Percentiles rank a stretch among this genome's conserved stretches.
Conservation (phyloP, 2,797 vertebrate species). For the Oreonectes daqikongensis region DNA sequence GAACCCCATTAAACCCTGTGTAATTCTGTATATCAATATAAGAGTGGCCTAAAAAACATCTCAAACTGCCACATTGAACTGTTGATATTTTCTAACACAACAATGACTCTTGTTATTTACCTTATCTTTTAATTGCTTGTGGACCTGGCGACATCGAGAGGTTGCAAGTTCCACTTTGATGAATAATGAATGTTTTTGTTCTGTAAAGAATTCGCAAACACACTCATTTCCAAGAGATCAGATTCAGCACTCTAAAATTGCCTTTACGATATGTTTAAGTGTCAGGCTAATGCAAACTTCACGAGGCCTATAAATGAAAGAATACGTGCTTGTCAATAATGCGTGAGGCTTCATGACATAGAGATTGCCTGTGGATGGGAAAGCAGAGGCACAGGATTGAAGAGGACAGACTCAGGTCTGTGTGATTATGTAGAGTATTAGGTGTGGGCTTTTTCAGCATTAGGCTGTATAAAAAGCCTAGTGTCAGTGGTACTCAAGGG, state of each 20-base stretch:
- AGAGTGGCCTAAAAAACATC: background rate
- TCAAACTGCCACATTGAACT: background rate
- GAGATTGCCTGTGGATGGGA: slow-evolving; percentile 8
- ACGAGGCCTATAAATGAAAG: slow-evolving; percentile 19
- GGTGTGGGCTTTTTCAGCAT: slow-evolving; percentile 11
- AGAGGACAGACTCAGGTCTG: background rate
- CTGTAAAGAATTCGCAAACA: background rate
- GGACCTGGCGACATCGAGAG: background rate
- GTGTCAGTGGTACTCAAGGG: background rate
- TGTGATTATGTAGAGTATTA: slow-evolving; percentile 19
- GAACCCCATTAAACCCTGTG: too few species aligned
- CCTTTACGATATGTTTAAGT: background rate
- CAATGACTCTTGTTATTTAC: slow-evolving; percentile 1
- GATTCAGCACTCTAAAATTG: background rate
- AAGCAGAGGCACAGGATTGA: slow-evolving; percentile 24
- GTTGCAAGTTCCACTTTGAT: background rate
- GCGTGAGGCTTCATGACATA: slow-evolving; percentile 26
- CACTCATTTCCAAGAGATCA: background rate
- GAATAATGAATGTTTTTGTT: slow-evolving; percentile 18
- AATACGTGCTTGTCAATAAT: slow-evolving; percentile 41
- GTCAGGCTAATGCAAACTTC: slow-evolving; percentile 13
- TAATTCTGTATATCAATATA: too few species aligned
- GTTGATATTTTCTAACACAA: background rate
- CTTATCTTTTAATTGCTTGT: slow-evolving; percentile 12
- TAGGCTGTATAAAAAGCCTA: slow-evolving; percentile 2